phyloP scores from a whole-genome alignment of 1,140 invertebrate species.

The Batillaria attramentaria region DNA sequence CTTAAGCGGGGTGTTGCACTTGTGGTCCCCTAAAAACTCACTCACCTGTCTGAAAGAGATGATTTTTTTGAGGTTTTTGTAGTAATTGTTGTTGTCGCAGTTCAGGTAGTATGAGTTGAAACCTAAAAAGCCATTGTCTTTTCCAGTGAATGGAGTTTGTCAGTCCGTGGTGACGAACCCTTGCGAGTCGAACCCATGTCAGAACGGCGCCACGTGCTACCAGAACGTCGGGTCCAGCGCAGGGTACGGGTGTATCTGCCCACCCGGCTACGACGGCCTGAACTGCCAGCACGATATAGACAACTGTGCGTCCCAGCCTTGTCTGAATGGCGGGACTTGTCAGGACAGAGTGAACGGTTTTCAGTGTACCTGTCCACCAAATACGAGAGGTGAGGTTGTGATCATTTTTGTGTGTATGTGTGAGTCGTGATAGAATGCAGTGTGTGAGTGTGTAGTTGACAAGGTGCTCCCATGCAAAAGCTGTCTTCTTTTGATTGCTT shows the following conservation, averaged over 20 bases:
- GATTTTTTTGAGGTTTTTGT: too few species aligned
- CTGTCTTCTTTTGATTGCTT: too few species aligned
- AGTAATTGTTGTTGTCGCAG: not conserved
- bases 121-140: too few species aligned
- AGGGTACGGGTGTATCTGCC: slow-evolving; percentile 43
- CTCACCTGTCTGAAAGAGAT: too few species aligned
- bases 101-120: too few species aligned
- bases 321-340: slow-evolving; percentile 49
- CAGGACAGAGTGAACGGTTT: slow-evolving; percentile 23
- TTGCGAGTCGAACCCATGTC: slow-evolving; percentile 48
- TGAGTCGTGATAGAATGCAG: too few species aligned
- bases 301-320: slow-evolving; percentile 44
- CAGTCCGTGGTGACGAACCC: slow-evolving; percentile 21
- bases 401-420: too few species aligned
- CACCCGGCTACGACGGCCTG: slow-evolving; percentile 39
- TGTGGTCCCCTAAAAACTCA: too few species aligned
- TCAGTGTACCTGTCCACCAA: slow-evolving; percentile 37
- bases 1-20: too few species aligned
- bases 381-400: slow-evolving; percentile 28
- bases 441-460: too few species aligned
- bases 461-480: too few species aligned
- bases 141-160: slow-evolving; percentile 16
- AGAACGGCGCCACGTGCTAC: slow-evolving; percentile 51
- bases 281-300: slow-evolving; percentile 51
- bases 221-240: slow-evolving; percentile 25